Evolutionary conservation across 53 echinoderm and acorn worm genomes (phyloP), one percentile per base, ranked within the genome.

Genomic region (Echinometra lucunter): DNA sequence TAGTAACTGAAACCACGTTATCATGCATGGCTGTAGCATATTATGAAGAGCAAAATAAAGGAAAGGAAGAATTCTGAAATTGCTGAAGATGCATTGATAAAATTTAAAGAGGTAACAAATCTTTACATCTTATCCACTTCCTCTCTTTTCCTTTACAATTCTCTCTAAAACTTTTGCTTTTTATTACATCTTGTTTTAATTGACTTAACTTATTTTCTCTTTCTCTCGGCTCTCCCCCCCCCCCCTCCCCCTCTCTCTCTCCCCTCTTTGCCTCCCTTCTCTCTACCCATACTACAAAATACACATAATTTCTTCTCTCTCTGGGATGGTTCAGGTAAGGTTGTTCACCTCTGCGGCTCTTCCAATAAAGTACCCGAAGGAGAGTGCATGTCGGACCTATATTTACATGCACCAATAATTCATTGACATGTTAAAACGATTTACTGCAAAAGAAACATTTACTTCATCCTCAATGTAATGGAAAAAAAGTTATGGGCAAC

Each of bases 301-400:
- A 18, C 38, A 78, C 78, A 78, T 23, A 42, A 78, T 6, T 78
- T 38, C 1, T 32, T 72, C n/a, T n/a, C 21, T 69, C 11, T 40
- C 6, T 42, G 21, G 19, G 18, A 17, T 30, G 72, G 72, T 72
- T 72, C 72, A 72, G 19, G 42, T 23, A 11, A 16, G 78, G 78
- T 78, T 42, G 78, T 78, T 78, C 78, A 78, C 78, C 78, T 78
- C 78, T n/a, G n/a, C n/a, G 13, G 38, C 42, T 40, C 78, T 40
- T 8, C 23, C 42, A 40, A 21, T 78, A 21, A 19, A 38, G 38
- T 78, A 6, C 42, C 42, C 35, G 17, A 40, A 23, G 19, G 6
- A 40, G 78, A 78, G 17, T 78, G 42, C 78, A 23, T 42, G 78
- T n/a, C n/a, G n/a, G n/a, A n/a, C n/a, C n/a, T n/a, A n/a, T 72